A percentile compares a stretch with the other conserved stretches of the same genome.
Evolutionary conservation across 2,888 invertebrate genomes (phyloP).

Genomic region (Eulithis testata): DNA sequence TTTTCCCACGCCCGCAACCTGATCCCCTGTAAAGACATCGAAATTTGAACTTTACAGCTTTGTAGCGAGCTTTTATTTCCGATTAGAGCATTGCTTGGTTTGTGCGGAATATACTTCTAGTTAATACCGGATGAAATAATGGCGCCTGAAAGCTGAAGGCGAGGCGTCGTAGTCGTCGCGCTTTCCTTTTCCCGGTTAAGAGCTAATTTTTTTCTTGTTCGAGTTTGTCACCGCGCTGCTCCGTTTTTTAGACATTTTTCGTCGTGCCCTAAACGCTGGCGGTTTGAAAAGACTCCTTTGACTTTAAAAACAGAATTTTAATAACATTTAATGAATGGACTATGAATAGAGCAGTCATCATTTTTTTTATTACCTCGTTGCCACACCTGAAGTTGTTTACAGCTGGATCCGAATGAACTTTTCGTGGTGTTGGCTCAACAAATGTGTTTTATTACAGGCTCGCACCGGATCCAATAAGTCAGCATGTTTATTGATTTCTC

Average conservation of each 20-base stretch:
- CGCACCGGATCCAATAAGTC: slow-evolving; percentile 41
- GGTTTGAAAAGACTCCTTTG: slow-evolving; percentile 52
- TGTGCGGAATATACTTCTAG: slow-evolving; percentile 55
- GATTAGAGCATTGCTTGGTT: slow-evolving; percentile 49
- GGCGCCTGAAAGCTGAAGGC: slow-evolving; percentile 71
- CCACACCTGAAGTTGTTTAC: slow-evolving; percentile 33
- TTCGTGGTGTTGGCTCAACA: slow-evolving; percentile 31
- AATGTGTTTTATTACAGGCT: slow-evolving; percentile 34
- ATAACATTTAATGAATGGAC: slow-evolving; percentile 43
- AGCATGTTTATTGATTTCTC: slow-evolving; percentile 55
- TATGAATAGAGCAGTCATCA: slow-evolving; percentile 31
- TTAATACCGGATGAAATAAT: slow-evolving; percentile 71
- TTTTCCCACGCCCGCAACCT: slow-evolving; percentile 43
- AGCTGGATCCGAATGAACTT: slow-evolving; percentile 32
- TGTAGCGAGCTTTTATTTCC: slow-evolving; percentile 53
- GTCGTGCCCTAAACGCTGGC: slow-evolving; percentile 51
- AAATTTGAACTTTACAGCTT: slow-evolving; percentile 63
- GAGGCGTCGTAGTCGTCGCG: slow-evolving; percentile 64
- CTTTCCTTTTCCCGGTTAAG: slow-evolving; percentile 65
- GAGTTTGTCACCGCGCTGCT: slow-evolving; percentile 58
- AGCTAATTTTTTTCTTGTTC: slow-evolving; percentile 57
- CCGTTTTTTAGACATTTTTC: slow-evolving; percentile 55
- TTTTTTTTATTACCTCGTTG: slow-evolving; percentile 31
- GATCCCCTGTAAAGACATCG: slow-evolving; percentile 50
- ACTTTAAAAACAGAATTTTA: slow-evolving; percentile 54